Evolutionary conservation across 2,888 invertebrate genomes (phyloP), one percentile per base, ranked within the genome.

Genomic region (Drosophila sordidula): DNA sequence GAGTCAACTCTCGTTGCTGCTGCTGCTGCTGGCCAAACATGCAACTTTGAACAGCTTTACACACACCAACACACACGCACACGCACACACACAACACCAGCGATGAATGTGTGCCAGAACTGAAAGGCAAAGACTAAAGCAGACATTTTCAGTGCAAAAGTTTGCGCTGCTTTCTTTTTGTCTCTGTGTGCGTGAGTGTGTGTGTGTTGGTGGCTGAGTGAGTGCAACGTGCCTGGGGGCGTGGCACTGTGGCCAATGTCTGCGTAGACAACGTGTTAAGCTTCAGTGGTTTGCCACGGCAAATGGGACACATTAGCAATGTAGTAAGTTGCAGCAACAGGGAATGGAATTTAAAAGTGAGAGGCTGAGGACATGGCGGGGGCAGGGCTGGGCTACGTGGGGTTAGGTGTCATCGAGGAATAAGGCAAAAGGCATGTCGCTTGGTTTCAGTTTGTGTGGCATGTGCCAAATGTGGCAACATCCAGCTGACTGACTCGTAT

Each of bases 261-360:
- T 89, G 86, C 88, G 86, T 87, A 87, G 88, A 87, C 89, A 87
- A 85, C 82, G 85, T 89, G 85, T 89, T 89, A 85, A 89, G 88
- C 85, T 85, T 85, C 85, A 85, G 85, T 89, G 87, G 88, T 76
- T 87, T 78, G 88, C 86, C 82, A 81, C 75, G 72, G 85, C 89
- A 89, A 89, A 89, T 89, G 85, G 88, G 89, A 89, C 89, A 85
- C 89, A 85, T 85, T 85, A 85, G 89, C 84, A 66, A 84, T 87
- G 89, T 89, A 47, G 72, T 42, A 55, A 39, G 70, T 16, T 70
- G 61, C 62, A 42, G 61, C 38, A 22, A 36, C 56, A n/a, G 45
- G 41, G 50, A 44, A 44, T 9, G 12, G 16, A 29, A 45, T 14
- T 12, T 9, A 26, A 26, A 16, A 26, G 51, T 29, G 44, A 45